A percentile compares a stretch with the other conserved stretches of the same genome.
Conservation (phyloP, 2,113 vertebrate species). For the Camelus bactrianus region DNA sequence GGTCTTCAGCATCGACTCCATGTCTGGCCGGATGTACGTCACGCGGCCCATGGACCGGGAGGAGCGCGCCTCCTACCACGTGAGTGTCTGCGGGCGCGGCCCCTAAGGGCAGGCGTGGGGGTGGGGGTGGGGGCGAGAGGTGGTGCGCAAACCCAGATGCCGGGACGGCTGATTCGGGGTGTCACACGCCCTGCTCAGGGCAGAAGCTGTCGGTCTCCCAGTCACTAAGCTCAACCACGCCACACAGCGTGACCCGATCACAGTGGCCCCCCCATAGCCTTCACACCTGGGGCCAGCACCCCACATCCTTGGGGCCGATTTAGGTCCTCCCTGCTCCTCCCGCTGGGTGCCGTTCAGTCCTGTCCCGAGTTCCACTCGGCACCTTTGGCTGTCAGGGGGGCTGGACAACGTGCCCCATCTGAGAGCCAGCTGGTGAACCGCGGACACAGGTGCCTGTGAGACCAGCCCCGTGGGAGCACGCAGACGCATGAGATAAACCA, state of each 20-base stretch:
- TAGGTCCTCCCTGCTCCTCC: too few relatives aligned
- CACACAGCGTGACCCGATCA: accelerated
- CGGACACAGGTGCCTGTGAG: background rate
- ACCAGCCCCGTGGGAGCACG: background rate
- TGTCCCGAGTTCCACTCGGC: background rate
- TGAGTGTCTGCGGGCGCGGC: constrained; percentile 84
- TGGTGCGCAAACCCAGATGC: background rate
- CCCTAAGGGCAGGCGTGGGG: accelerated
- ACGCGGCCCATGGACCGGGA: constrained; percentile 97
- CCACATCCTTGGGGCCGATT: background rate
- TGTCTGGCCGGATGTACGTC: constrained; percentile 98
- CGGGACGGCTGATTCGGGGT: background rate
- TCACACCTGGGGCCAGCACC: background rate
- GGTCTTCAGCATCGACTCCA: constrained; percentile 97
- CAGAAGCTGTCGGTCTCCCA: too few relatives aligned
- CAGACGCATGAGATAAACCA: accelerated
- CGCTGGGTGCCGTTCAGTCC: background rate
- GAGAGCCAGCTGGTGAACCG: accelerated
- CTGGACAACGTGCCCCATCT: accelerated
- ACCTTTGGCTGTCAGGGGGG: background rate
- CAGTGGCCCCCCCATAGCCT: accelerated
- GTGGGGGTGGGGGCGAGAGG: background rate
- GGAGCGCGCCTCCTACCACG: constrained; percentile 96
- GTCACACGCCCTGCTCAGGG: too few relatives aligned
- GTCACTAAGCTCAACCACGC: background rate